Evolutionary conservation across 1,140 invertebrate genomes (phyloP).

Genomic region (Araneus ventricosus): DNA sequence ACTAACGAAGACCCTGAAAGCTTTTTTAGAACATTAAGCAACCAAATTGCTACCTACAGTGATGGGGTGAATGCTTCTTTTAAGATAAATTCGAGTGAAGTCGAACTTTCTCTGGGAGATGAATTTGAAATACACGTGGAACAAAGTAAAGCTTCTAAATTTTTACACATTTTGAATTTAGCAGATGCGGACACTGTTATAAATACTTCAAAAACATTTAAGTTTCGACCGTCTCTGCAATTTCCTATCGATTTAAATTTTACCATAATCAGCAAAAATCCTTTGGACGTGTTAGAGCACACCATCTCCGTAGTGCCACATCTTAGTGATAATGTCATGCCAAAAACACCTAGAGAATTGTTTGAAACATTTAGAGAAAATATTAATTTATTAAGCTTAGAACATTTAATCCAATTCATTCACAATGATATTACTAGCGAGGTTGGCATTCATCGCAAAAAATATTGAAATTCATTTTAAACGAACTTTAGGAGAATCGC

Average conservation of each 20-base stretch:
- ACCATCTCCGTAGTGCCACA: not conserved
- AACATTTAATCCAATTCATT: not conserved
- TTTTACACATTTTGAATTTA: slow-evolving; percentile 27
- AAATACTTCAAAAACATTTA: slow-evolving; percentile 14
- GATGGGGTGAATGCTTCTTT: not conserved
- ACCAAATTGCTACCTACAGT: not conserved
- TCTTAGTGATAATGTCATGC: not conserved
- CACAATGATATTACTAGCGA: not conserved
- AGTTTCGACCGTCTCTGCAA: not conserved
- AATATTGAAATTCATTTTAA: not conserved
- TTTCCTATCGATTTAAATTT: not conserved
- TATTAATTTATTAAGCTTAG: not conserved
- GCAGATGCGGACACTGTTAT: not conserved
- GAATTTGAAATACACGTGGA: slow-evolving; percentile 17
- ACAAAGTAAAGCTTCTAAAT: slow-evolving; percentile 13
- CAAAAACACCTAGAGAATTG: not conserved
- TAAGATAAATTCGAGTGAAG: not conserved
- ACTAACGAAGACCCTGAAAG: not conserved
- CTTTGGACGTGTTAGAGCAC: not conserved
- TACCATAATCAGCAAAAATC: not conserved
- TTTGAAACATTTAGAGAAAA: not conserved
- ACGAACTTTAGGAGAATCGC: not conserved
- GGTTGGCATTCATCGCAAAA: not conserved
- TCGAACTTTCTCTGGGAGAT: not conserved
- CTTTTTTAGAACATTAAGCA: not conserved